Percentiles rank a stretch among this genome's conserved stretches.
Conservation (phyloP, 2,113 vertebrate species). For the Platichthys stellatus region DNA sequence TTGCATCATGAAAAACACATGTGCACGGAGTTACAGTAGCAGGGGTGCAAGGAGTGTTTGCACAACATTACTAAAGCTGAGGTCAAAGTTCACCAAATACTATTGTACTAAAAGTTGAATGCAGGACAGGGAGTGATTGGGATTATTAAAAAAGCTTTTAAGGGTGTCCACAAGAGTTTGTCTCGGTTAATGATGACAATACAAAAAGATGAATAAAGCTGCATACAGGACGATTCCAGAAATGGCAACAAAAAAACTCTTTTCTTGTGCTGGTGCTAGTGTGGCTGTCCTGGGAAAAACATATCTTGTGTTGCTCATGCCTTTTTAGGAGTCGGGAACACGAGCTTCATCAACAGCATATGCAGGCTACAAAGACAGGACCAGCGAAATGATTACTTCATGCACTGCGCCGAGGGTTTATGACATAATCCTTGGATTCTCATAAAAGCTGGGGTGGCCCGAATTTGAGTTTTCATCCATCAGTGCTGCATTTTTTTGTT, state of each 20-base stretch:
- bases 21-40: constrained; percentile 66
- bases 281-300: constrained; percentile 20
- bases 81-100: constrained; percentile 37
- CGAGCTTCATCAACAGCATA: constrained; percentile 57
- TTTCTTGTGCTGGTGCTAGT: constrained; percentile 25
- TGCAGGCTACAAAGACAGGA: constrained; percentile 36
- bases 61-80: constrained; percentile 32
- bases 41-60: constrained; percentile 50
- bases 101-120: neutral
- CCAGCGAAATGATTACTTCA: constrained; percentile 60
- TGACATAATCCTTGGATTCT: constrained; percentile 77
- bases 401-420: constrained; percentile 52
- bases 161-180: no score
- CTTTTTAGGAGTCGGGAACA: constrained; percentile 39
- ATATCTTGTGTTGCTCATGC: constrained; percentile 27
- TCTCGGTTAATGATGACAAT: no score
- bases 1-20: constrained; percentile 76
- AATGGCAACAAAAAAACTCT: constrained; percentile 7
- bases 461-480: constrained; percentile 43
- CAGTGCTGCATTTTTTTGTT: constrained; percentile 31
- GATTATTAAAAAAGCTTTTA: neutral
- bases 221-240: constrained; percentile 16
- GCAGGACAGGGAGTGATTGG: neutral
- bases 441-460: constrained; percentile 57
- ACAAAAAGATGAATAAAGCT: constrained; percentile 24